Base-by-base conservation (phyloP, 2,113 vertebrate species). In the Silurus asotus region DNA sequence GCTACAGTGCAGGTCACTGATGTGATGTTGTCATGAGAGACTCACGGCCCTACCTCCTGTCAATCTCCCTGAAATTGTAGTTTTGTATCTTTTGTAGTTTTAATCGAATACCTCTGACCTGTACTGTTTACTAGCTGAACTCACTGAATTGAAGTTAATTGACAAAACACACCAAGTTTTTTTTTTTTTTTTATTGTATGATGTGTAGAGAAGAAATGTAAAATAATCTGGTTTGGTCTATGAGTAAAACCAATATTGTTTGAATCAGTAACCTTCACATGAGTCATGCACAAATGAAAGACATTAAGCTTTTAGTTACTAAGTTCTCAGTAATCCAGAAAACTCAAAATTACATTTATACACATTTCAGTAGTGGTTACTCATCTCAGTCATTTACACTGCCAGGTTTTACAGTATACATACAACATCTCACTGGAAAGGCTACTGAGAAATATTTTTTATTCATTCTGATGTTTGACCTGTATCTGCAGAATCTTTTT, bases 11-110 rank as follows among this genome's bases (percentile, higher is more conserved):
- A 64, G 87, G 88, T 84, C 78, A 82, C 51, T 86, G 89, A 80
- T 65, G 55, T 72, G 64, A 69, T 84, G 76, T 58, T 82, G 84
- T 86, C 86, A 88, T 51, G 83, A 91, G 61, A 85, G 87, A 83
- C 61, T 83, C 81, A 78, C 75, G 76, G 82, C 76, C 65, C 82
- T 84, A 65, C 55, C 77, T 87, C 74, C 58, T 88, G 81, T 91
- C 86, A 88, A 62, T 86, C 81, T 88, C n/a, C 28, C 69, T 76
- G 64, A 64, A n/a, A 64, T 23, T n/a, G 23, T 20, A 67, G 9
- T 8, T 62, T 23, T n/a, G 23, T 20, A 67, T 11, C 20, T 62
- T 23, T 62, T 0, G 8, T 23, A 2, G 5, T 67, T 67, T 28
- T 28, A 67, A 28, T 28, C 14, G n/a, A 67, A 28, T 67, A 14